Conservation (phyloP, 2,888 invertebrate genomes). For the Diaperis boleti region DNA sequence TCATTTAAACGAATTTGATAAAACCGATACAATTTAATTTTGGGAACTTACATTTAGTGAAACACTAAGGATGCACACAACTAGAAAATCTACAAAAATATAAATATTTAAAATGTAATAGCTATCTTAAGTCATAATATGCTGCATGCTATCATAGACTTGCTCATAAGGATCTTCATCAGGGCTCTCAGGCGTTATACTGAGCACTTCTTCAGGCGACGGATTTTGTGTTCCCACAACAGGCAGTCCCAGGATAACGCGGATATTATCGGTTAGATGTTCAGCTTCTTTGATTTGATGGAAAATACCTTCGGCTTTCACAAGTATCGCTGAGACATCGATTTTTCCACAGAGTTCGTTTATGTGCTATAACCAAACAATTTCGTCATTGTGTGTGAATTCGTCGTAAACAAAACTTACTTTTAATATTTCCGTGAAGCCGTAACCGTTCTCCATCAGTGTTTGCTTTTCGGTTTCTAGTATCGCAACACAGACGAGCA, state of each 20-base stretch:
- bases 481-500: constrained; percentile 93
- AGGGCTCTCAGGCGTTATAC: constrained; percentile 35
- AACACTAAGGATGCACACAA: constrained; percentile 14
- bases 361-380: constrained; percentile 80
- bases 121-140: constrained; percentile 32
- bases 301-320: constrained; percentile 92
- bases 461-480: constrained; percentile 88
- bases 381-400: background rate
- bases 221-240: constrained; percentile 39
- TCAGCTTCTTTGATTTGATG: constrained; percentile 83
- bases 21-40: background rate
- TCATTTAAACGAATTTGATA: constrained; percentile 3
- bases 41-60: background rate
- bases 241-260: constrained; percentile 78
- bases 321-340: constrained; percentile 84
- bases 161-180: constrained; percentile 40
- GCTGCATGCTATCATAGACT: constrained; percentile 36
- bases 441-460: constrained; percentile 92
- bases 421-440: constrained; percentile 96
- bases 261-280: constrained; percentile 78
- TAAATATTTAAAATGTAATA: constrained; percentile 8
- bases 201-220: constrained; percentile 26
- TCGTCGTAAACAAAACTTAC: constrained; percentile 65
- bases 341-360: constrained; percentile 93
- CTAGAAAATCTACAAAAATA: constrained; percentile 25